Evolutionary conservation across 2,113 vertebrate genomes (phyloP).

Genomic region (Prunella himalayana): DNA sequence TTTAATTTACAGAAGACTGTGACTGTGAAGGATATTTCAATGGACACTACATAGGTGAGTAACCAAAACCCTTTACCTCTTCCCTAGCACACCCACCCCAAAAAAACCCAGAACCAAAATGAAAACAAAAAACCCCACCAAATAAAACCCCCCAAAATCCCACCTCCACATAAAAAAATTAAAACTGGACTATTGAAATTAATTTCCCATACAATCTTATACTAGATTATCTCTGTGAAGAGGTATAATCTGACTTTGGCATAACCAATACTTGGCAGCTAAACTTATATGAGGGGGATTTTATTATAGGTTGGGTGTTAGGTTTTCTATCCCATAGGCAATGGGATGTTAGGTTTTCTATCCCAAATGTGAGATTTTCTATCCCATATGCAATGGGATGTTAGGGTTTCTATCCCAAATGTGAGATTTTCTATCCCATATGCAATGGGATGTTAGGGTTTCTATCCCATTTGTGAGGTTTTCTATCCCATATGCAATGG

Average conservation of each 20-base stretch:
- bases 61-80: not conserved
- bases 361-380: not conserved
- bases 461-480: too few species aligned
- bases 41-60: conserved; percentile 90
- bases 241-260: not conserved
- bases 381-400: not conserved
- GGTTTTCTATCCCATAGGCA: not conserved
- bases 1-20: conserved; percentile 82
- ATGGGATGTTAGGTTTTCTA: not conserved
- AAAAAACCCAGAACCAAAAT: not conserved
- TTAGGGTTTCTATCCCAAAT: too few species aligned
- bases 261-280: not conserved
- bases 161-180: not conserved
- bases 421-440: too few species aligned
- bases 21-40: conserved; percentile 84
- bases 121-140: not conserved
- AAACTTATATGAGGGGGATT: rapidly evolving
- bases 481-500: too few species aligned
- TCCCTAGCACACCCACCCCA: not conserved
- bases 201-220: not conserved
- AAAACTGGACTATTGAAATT: not conserved
- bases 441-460: too few species aligned
- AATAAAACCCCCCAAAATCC: not conserved
- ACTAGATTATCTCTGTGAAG: not conserved
- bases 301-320: not conserved